Percentiles rank a stretch among this genome's conserved stretches.
These are phyloP conservation scores for Drosophila takahashii DNA, from an alignment of 1,140 invertebrate species.

Conservation along the genomic window DNA sequence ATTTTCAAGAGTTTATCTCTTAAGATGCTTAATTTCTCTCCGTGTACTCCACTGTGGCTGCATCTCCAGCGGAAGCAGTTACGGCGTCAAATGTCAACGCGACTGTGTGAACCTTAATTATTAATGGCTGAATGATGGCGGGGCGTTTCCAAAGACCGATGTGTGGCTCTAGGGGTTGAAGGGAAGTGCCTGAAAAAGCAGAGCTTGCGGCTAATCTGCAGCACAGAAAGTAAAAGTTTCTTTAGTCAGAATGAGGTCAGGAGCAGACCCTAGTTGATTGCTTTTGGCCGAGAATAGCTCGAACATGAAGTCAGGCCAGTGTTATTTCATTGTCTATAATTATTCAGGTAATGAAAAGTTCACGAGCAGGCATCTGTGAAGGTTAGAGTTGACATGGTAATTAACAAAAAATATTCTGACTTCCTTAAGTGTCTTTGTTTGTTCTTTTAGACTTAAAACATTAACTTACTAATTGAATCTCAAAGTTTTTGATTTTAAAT, in stretches of 20 bases:
- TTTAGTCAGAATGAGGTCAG: slow-evolving; percentile 27
- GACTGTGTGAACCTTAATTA: slow-evolving; percentile 59
- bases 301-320: neutral
- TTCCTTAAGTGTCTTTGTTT: neutral
- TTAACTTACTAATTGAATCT: no score
- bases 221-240: slow-evolving; percentile 34
- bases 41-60: slow-evolving; percentile 5
- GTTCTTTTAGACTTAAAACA: no score
- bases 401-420: neutral
- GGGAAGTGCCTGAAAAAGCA: slow-evolving; percentile 14
- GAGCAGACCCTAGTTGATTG: slow-evolving; percentile 18
- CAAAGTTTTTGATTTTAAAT: no score
- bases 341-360: slow-evolving; percentile 33
- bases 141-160: slow-evolving; percentile 38
- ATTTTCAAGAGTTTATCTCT: neutral
- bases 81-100: slow-evolving; percentile 57
- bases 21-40: neutral
- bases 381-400: slow-evolving; percentile 28
- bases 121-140: slow-evolving; percentile 62
- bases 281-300: slow-evolving; percentile 23
- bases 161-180: neutral
- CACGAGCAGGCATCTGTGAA: slow-evolving; percentile 5
- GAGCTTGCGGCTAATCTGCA: slow-evolving; percentile 49
- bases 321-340: slow-evolving; percentile 28
- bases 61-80: slow-evolving; percentile 25